Conservation (phyloP, 2,888 invertebrate genomes). For the Lasioglossum leucozonium region DNA sequence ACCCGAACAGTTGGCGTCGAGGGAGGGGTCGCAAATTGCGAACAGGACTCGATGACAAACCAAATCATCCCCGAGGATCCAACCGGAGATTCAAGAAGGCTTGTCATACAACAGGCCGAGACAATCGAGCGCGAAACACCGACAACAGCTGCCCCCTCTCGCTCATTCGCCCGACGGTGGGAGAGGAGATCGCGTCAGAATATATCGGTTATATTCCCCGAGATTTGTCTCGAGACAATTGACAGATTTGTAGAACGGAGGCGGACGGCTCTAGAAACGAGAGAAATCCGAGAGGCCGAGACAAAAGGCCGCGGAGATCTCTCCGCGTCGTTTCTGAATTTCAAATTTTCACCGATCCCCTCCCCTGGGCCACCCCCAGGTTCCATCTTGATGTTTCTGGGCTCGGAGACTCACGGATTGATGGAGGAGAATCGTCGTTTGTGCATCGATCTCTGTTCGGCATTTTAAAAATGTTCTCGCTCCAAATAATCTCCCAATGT, state of each 20-base stretch:
- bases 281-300: slow-evolving; percentile 62
- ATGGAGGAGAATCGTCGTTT: slow-evolving; percentile 57
- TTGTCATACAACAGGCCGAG: slow-evolving; percentile 34
- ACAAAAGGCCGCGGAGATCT: slow-evolving; percentile 72
- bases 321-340: slow-evolving; percentile 79
- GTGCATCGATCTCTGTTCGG: slow-evolving; percentile 31
- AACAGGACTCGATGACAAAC: slow-evolving; percentile 6
- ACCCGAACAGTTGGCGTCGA: background rate
- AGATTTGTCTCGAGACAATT: slow-evolving; percentile 84
- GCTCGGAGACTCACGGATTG: slow-evolving; percentile 7
- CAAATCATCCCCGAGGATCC: slow-evolving; percentile 11
- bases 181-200: slow-evolving; percentile 50
- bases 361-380: slow-evolving; percentile 37
- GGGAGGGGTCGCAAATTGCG: background rate
- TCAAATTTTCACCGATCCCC: slow-evolving; percentile 78
- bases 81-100: background rate
- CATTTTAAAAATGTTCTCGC: background rate
- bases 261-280: slow-evolving; percentile 64
- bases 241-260: slow-evolving; percentile 83
- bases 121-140: slow-evolving; percentile 44
- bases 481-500: no score
- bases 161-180: background rate
- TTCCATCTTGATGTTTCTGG: background rate
- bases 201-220: slow-evolving; percentile 72
- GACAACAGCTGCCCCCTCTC: slow-evolving; percentile 3